Base-by-base conservation (phyloP, 2,888 invertebrate species). In the Agrochola lota region DNA sequence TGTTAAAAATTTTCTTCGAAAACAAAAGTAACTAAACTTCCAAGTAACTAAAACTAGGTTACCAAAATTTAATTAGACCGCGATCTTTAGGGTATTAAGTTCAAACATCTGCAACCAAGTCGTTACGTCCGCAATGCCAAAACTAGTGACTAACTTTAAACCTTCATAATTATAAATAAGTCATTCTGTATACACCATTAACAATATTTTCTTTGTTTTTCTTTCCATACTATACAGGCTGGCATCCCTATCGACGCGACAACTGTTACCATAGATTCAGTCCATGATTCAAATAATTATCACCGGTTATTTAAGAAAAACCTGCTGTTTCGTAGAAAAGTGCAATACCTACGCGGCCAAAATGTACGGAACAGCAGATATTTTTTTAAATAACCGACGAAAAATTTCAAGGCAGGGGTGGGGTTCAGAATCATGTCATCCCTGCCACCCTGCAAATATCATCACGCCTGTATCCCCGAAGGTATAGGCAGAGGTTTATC, bases 51-150 rank as follows among this genome's bases (percentile, higher is more conserved):
- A 20, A 84, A 81, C 69, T 77, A 77, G 77, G 78, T 87, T 77
- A 71, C 62, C 69, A 64, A 77, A 72, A 77, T 67, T 67, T 68
- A 80, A 70, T 77, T 78, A 68, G 40, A 72, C 9, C 43, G 30
- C 74, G 6, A 77, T 75, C 77, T 67, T 77, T 55, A 66, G 74
- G 66, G 83, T 73, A 85, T 74, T 43, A 35, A 66, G 59, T 62
- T 43, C 30, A 64, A 73, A 83, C 70, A 86, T 74, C 79, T 74
- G 86, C 79, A 83, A 26, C 72, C n/a, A 71, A 59, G 40, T 23
- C 52, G 66, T 62, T 30, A 46, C 15, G 59, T 72, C 72, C 64
- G 66, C 76, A 76, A 62, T 70, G 35, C 35, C 60, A 66, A 55
- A 67, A 72, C 71, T n/a, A 35, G 52, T 7, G 12, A 46, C 35